These are phyloP conservation scores for Petroica traversi DNA, from an alignment of 2,113 vertebrate genomes.

Conservation along the genomic window DNA sequence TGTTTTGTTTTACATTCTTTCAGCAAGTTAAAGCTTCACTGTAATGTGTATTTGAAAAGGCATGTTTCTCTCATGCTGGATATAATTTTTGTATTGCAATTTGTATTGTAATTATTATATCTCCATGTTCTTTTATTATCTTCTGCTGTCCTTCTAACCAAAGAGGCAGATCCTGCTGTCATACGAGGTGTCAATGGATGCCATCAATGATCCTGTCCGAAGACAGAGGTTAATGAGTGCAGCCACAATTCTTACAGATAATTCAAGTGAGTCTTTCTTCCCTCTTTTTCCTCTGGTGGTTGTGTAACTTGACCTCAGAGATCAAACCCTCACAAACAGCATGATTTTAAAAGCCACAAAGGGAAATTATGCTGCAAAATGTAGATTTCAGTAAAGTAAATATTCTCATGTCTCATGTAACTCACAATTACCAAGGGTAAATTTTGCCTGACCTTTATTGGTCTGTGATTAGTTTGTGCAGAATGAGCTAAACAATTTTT, in stretches of 20 bases:
- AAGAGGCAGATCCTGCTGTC: slow-evolving; percentile 57
- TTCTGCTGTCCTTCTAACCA: neutral
- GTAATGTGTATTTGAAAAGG: neutral
- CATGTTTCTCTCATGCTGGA: neutral
- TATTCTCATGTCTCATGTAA: neutral
- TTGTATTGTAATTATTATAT: neutral
- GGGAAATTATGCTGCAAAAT: neutral
- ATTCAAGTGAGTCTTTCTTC: neutral
- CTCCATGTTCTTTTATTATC: neutral
- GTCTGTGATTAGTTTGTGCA: neutral
- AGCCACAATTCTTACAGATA: slow-evolving; percentile 55
- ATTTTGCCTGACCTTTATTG: neutral
- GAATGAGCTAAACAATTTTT: neutral
- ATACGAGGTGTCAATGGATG: slow-evolving; percentile 46
- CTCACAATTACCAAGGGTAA: neutral
- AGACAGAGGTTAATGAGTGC: slow-evolving; percentile 66
- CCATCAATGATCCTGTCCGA: slow-evolving; percentile 11
- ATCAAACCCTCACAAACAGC: neutral
- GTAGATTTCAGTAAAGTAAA: neutral
- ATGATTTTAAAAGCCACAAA: neutral
- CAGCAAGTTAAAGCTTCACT: neutral
- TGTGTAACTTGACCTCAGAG: neutral
- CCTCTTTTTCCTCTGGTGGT: neutral
- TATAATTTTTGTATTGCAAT: neutral
- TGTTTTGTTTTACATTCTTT: neutral